A percentile compares a stretch with the other conserved stretches of the same genome.
These are phyloP conservation scores for Megalops cyprinoides DNA, from an alignment of 2,797 vertebrate species.

Conservation along the genomic window DNA sequence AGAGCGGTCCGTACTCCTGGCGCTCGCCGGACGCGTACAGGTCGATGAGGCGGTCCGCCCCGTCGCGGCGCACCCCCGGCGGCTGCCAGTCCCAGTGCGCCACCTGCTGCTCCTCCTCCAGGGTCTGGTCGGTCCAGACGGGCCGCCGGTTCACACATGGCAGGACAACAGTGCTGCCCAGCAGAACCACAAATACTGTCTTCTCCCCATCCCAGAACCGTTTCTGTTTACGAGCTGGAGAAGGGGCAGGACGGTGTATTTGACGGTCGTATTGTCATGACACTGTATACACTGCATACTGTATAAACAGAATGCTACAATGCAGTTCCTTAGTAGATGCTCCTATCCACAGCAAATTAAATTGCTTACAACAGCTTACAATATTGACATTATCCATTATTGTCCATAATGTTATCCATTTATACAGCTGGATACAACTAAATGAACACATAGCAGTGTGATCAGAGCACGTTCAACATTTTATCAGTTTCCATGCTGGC, in stretches of 20 bases:
- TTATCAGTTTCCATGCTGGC: neutral
- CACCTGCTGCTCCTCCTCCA: conserved; percentile 93
- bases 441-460: neutral
- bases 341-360: neutral
- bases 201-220: conserved; percentile 90
- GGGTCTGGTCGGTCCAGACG: conserved; percentile 86
- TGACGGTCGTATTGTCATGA: neutral
- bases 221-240: conserved; percentile 74
- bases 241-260: neutral
- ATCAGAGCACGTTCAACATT: neutral
- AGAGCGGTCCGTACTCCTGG: conserved; percentile 82
- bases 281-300: neutral
- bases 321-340: neutral
- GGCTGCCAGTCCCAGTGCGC: conserved; percentile 95
- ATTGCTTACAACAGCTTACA: neutral
- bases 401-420: too few relatives aligned
- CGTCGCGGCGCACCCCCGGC: conserved; percentile 87
- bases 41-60: conserved; percentile 88
- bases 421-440: too few relatives aligned
- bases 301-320: neutral
- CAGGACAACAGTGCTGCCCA: conserved; percentile 79
- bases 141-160: conserved; percentile 85
- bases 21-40: conserved; percentile 92
- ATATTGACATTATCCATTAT: neutral
- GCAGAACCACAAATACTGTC: conserved; percentile 76